Percentiles rank a stretch among this genome's conserved stretches.
Evolutionary conservation across 2,113 vertebrate genomes (phyloP).

Genomic region (Sebastes schlegelii): DNA sequence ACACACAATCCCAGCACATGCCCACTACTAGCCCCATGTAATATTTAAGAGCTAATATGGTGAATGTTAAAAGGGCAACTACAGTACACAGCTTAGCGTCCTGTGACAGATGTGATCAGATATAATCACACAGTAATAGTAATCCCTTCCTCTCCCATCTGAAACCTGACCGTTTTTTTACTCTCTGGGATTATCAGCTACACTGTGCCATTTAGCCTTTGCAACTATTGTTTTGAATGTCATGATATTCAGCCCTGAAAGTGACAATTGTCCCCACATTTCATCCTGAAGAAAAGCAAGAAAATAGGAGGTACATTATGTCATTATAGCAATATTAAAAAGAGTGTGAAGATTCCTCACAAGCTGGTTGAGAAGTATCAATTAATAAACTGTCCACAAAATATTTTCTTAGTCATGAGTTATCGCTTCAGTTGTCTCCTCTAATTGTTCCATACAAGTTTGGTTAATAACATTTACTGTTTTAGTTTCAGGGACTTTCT

Average conservation of each 20-base stretch:
- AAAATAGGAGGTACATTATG: neutral
- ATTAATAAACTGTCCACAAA: neutral
- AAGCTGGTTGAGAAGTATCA: neutral
- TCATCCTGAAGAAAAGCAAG: neutral
- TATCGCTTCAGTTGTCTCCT: neutral
- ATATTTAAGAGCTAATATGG: conserved; percentile 15
- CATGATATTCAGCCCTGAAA: neutral
- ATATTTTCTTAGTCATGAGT: neutral
- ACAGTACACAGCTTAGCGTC: neutral
- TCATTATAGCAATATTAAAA: neutral
- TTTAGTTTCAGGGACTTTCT: neutral
- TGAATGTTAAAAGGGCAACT: conserved; percentile 24
- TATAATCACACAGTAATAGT: conserved; percentile 2
- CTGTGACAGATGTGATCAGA: neutral
- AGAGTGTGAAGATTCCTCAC: neutral
- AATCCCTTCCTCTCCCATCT: conserved; percentile 14
- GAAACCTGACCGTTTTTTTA: conserved; percentile 27
- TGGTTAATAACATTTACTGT: neutral
- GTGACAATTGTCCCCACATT: neutral
- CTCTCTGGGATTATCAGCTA: neutral
- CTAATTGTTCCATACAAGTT: neutral
- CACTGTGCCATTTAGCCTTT: neutral
- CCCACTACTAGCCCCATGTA: neutral
- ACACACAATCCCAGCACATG: neutral
- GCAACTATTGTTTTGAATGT: neutral